phyloP scores from a whole-genome alignment of 2,888 invertebrate genomes.

The Drosophila paranaensis region DNA sequence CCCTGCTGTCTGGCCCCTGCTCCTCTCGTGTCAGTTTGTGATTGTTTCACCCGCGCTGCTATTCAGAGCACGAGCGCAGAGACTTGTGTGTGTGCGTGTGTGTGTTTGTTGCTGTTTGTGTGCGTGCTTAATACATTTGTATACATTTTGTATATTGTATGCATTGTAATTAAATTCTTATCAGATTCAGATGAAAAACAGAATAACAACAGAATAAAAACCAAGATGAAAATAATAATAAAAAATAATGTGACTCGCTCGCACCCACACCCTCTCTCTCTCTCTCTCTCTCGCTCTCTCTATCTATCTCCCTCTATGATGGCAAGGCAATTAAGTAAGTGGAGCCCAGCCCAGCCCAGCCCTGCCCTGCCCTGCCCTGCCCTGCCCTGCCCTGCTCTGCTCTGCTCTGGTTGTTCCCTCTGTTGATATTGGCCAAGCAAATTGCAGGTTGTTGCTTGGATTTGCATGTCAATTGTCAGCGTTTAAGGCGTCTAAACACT shows the following conservation, averaged over 20 bases:
- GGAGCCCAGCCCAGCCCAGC: neutral
- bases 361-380: neutral
- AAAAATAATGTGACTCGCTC: slow-evolving; percentile 23
- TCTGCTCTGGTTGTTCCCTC: neutral
- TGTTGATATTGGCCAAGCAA: slow-evolving; percentile 47
- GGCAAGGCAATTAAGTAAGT: slow-evolving; percentile 20
- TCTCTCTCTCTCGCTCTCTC: neutral
- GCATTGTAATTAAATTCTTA: slow-evolving; percentile 78
- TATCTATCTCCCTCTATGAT: neutral
- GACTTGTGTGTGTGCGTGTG: slow-evolving; percentile 13
- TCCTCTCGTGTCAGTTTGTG: neutral
- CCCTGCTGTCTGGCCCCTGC: neutral
- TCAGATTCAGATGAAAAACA: slow-evolving; percentile 64
- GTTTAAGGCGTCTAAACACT: slow-evolving; percentile 43
- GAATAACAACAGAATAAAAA: slow-evolving; percentile 35
- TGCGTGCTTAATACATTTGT: slow-evolving; percentile 67
- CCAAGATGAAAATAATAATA: slow-evolving; percentile 16
- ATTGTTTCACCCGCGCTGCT: neutral
- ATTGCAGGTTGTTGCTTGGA: slow-evolving; percentile 55
- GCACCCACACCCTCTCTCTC: neutral
- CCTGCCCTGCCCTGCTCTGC: neutral
- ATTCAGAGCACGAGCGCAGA: slow-evolving; percentile 16
- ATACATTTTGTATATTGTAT: slow-evolving; percentile 69
- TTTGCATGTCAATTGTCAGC: slow-evolving; percentile 72
- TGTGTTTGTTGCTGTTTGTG: slow-evolving; percentile 25